These are phyloP conservation scores for Actenoides hombroni DNA, from an alignment of 2,113 vertebrate genomes.

Conservation along the genomic window DNA sequence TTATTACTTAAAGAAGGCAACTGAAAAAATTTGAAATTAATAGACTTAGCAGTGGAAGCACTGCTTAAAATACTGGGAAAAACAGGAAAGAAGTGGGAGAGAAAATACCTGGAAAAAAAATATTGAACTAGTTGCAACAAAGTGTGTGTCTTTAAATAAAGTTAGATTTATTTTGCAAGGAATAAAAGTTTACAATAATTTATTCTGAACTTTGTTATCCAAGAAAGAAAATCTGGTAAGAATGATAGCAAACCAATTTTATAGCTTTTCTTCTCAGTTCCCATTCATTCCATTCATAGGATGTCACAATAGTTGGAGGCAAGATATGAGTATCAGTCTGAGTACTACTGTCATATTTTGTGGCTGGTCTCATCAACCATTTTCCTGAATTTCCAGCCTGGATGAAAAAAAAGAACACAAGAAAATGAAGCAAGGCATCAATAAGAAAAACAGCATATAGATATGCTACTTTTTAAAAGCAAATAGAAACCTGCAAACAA, in stretches of 20 bases:
- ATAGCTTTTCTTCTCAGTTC: conserved; percentile 90
- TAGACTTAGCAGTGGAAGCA: neutral
- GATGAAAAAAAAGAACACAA: neutral
- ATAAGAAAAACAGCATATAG: neutral
- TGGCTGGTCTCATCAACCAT: conserved; percentile 60
- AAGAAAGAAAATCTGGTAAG: neutral
- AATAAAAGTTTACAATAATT: neutral
- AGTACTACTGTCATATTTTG: conserved; percentile 78
- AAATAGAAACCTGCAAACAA: neutral
- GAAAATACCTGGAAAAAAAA: neutral
- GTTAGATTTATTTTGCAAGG: neutral
- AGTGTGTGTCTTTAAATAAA: neutral
- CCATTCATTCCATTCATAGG: conserved; percentile 98
- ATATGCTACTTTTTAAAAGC: neutral
- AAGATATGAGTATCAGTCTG: conserved; percentile 92
- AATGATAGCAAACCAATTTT: conserved; percentile 83
- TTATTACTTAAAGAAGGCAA: neutral
- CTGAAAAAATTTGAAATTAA: neutral
- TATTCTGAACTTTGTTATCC: neutral
- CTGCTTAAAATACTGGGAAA: neutral
- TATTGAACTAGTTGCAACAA: neutral
- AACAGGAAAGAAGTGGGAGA: neutral
- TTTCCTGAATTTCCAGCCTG: conserved; percentile 74
- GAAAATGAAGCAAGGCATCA: neutral
- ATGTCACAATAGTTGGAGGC: conserved; percentile 80